phyloP scores from a whole-genome alignment of 2,113 vertebrate species.

The Vulpes lagopus region DNA sequence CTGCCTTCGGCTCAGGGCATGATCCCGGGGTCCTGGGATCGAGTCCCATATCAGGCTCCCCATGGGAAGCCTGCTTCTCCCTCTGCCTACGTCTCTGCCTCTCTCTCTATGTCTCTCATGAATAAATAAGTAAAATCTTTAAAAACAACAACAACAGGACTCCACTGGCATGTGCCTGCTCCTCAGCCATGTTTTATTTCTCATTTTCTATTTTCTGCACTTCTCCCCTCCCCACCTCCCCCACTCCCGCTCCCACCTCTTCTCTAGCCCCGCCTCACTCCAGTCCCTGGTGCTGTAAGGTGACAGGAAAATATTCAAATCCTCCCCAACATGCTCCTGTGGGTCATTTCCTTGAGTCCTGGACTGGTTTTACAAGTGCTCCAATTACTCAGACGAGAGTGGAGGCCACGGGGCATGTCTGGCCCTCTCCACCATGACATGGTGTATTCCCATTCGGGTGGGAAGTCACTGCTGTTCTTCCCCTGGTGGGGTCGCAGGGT shows the following conservation, averaged over 20 bases:
- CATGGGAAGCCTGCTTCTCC: too few relatives aligned
- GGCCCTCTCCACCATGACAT: neutral
- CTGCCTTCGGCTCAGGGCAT: too few relatives aligned
- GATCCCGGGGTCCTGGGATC: too few relatives aligned
- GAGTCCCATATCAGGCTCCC: too few relatives aligned
- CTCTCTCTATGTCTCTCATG: too few relatives aligned
- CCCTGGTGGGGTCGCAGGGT: neutral
- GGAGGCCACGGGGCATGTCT: neutral
- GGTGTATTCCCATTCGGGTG: neutral
- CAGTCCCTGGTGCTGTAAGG: conserved; percentile 4
- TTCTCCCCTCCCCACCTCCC: neutral
- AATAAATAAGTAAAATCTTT: too few relatives aligned
- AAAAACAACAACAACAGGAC: too few relatives aligned
- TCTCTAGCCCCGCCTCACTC: neutral
- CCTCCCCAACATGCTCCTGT: neutral
- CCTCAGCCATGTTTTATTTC: neutral
- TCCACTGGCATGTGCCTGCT: neutral
- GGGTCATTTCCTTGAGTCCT: conserved; percentile 40
- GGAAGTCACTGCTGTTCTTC: neutral
- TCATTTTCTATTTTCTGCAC: neutral
- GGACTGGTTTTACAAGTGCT: neutral
- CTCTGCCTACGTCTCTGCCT: too few relatives aligned
- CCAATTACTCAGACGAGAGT: neutral
- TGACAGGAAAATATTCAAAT: conserved; percentile 7
- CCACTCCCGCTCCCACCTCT: neutral